A percentile compares a stretch with the other conserved stretches of the same genome.
Evolutionary conservation across 2,888 invertebrate genomes (phyloP).

Genomic region (Aplocera efformata): DNA sequence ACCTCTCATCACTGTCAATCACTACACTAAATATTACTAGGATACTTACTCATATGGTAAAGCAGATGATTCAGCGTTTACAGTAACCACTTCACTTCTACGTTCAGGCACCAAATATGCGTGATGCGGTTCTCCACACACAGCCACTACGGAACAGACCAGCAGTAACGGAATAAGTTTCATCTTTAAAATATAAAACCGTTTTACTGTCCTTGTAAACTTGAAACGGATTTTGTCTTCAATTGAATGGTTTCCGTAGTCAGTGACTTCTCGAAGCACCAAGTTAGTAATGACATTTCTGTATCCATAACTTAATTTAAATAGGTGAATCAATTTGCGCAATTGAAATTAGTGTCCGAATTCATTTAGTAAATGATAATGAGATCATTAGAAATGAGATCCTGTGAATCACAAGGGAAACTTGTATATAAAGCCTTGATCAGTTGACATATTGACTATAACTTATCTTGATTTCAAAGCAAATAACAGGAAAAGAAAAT

Average conservation of each 20-base stretch:
- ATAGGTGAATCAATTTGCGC: constrained; percentile 5
- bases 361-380: constrained; percentile 11
- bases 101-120: constrained; percentile 30
- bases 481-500: too few species aligned
- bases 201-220: not conserved
- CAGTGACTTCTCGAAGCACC: too few species aligned
- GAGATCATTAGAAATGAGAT: constrained; percentile 5
- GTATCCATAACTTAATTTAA: not conserved
- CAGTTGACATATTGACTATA: not conserved
- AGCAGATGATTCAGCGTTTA: constrained; percentile 5
- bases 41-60: constrained; percentile 21
- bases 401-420: constrained; percentile 13
- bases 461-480: not conserved
- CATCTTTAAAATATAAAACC: constrained; percentile 16
- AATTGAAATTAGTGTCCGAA: constrained; percentile 1
- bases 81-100: constrained; percentile 10
- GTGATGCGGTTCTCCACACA: constrained; percentile 14
- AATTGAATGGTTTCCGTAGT: not conserved
- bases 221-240: not conserved
- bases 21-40: not conserved
- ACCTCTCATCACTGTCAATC: not conserved
- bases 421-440: constrained; percentile 11
- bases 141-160: constrained; percentile 9
- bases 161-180: constrained; percentile 5
- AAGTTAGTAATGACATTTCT: too few species aligned